These are phyloP conservation scores for Tromatobia lineatoria DNA, from an alignment of 2,888 invertebrate species.

Conservation along the genomic window DNA sequence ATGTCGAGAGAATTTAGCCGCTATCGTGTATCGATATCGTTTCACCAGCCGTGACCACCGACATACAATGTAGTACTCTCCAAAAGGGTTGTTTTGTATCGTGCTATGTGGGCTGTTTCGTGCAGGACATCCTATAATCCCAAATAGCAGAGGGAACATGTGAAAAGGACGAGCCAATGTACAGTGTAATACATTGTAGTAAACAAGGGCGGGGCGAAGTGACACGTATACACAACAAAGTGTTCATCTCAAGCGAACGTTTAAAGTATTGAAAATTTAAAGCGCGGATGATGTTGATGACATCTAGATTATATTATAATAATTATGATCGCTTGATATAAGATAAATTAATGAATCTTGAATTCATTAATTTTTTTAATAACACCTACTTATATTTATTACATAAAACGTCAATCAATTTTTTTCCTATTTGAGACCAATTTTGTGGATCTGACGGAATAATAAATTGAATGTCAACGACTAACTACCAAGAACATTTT, in stretches of 20 bases:
- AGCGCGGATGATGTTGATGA: not conserved
- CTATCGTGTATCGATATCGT: constrained; percentile 62
- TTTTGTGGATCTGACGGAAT: too few relatives aligned
- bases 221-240: not conserved
- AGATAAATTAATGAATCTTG: too few relatives aligned
- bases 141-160: constrained; percentile 19
- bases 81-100: constrained; percentile 48
- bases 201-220: not conserved
- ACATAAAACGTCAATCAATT: too few relatives aligned
- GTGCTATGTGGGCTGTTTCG: constrained; percentile 37
- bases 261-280: not conserved
- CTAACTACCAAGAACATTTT: too few relatives aligned
- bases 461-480: too few relatives aligned
- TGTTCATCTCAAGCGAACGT: not conserved
- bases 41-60: constrained; percentile 16
- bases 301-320: too few relatives aligned
- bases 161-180: constrained; percentile 14
- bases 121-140: constrained; percentile 40
- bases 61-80: constrained; percentile 1
- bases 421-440: too few relatives aligned
- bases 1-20: constrained; percentile 63
- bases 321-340: too few relatives aligned
- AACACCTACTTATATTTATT: too few relatives aligned
- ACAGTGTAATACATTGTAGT: constrained; percentile 1
- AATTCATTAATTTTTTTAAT: too few relatives aligned